phyloP scores from a whole-genome alignment of 2,113 vertebrate genomes.

The Chaetodon auriga region DNA sequence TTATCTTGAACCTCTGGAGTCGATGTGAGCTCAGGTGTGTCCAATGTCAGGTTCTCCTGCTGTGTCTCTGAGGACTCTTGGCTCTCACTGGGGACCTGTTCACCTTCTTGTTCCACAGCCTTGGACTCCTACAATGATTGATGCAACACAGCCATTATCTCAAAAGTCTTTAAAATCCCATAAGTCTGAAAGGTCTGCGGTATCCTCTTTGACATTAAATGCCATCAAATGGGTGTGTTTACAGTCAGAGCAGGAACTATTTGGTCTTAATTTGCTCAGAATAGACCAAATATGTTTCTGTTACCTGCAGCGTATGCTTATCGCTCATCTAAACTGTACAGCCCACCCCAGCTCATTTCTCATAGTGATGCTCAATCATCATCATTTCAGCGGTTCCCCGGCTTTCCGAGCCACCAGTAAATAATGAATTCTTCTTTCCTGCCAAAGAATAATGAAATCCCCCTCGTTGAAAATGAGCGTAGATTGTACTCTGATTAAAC shows the following conservation, averaged over 20 bases:
- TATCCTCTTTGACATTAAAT: slow-evolving; percentile 18
- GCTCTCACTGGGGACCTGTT: slow-evolving; percentile 39
- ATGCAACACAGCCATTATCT: slow-evolving; percentile 42
- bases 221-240: slow-evolving; percentile 39
- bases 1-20: slow-evolving; percentile 51
- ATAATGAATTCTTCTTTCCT: slow-evolving; percentile 63
- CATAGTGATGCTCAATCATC: slow-evolving; percentile 59
- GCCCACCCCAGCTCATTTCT: slow-evolving; percentile 36
- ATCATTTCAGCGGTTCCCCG: slow-evolving; percentile 49
- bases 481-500: slow-evolving; percentile 70
- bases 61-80: slow-evolving; percentile 51
- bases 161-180: slow-evolving; percentile 38
- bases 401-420: slow-evolving; percentile 55
- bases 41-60: slow-evolving; percentile 41
- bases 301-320: slow-evolving; percentile 39
- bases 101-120: slow-evolving; percentile 64
- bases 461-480: slow-evolving; percentile 67
- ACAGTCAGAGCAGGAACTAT: slow-evolving; percentile 30
- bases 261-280: slow-evolving; percentile 35
- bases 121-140: slow-evolving; percentile 73
- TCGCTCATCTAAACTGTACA: slow-evolving; percentile 27
- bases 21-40: slow-evolving; percentile 42
- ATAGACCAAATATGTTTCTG: slow-evolving; percentile 34
- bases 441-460: slow-evolving; percentile 73
- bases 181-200: slow-evolving; percentile 22